Conservation (phyloP, 1,140 invertebrate species). For the Aphis craccivora region DNA sequence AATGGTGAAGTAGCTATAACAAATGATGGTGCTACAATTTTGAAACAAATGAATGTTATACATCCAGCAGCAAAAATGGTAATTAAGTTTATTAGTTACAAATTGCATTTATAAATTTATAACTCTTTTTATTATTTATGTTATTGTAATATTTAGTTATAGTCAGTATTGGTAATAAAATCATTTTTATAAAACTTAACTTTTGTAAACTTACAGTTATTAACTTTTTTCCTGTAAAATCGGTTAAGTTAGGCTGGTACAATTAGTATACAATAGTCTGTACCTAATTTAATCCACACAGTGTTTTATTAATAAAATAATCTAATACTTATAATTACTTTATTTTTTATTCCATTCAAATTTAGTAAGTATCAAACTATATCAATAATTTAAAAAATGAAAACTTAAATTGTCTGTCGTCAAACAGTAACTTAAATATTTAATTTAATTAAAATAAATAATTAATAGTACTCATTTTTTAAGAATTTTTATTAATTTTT, state of each 20-base stretch:
- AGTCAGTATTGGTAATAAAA: background rate
- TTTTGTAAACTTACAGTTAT: too few species aligned
- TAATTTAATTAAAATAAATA: background rate
- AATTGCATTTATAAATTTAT: background rate
- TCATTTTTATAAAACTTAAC: background rate
- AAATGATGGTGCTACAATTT: constrained; percentile 99
- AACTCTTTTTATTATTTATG: too few species aligned
- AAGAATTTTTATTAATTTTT: background rate
- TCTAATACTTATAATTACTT: background rate
- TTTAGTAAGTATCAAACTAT: too few species aligned
- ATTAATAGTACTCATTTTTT: background rate
- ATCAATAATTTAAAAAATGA: background rate
- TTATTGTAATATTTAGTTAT: too few species aligned
- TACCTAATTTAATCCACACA: background rate
- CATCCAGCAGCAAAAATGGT: constrained; percentile 99
- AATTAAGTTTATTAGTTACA: constrained; percentile 60
- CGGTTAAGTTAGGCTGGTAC: background rate
- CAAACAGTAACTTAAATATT: background rate
- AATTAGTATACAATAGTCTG: background rate
- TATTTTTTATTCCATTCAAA: too few species aligned
- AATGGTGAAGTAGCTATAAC: constrained; percentile 99
- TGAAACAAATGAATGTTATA: constrained; percentile 98
- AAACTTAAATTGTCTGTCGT: background rate
- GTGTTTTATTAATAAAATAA: background rate
- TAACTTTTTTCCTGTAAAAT: too few species aligned